Base-by-base conservation (phyloP, 2,113 vertebrate species). In the Hydrochoerus hydrochaeris region DNA sequence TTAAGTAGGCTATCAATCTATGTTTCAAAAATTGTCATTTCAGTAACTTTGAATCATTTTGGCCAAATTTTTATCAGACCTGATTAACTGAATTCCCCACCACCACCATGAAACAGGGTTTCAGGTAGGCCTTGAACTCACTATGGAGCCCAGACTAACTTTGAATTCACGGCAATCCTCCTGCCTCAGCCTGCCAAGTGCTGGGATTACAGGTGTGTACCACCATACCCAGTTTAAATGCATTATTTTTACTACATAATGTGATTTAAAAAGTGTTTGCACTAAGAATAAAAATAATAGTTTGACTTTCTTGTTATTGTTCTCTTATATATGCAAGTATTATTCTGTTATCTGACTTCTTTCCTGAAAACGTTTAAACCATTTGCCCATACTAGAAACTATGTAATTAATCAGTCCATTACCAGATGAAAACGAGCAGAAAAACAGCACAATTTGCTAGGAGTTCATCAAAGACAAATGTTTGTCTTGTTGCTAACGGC, bases 41-140 rank as follows among this genome's bases (percentile, higher is more conserved):
- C 57, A 88, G 41, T 90, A 44, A 93, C 88, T 90, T 90, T 88
- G 38, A 73, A 81, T 85, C 63, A 80, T 94, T 84, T 91, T 91
- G 78, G 57, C 38, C 67, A 96, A 86, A 63, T 38, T 80, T 14
- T 96, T 96, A 57, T 91, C 44, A 73, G 38, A 60, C 1, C 20
- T 90, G n/a, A 85, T 85, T 54, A 46, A 77, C 26, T 49, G 73
- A 77, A 17, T 77, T 30, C 7, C 78, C 19, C 54, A 10, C 54
- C 41, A 46, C 49, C 49, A 52, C 49, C 46, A 46, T 46, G 41
- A 78, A 13, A 49, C 28, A 32, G 13, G 13, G 28, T 78, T 24
- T 78, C 11, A 44, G 24, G 10, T 1, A 2, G 71, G 38, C 38
- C 38, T 41, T 73, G 69, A 41, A 41, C 22, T 73, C 20, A 73